Conservation (phyloP, 2,888 invertebrate species). For the Automeris io region DNA sequence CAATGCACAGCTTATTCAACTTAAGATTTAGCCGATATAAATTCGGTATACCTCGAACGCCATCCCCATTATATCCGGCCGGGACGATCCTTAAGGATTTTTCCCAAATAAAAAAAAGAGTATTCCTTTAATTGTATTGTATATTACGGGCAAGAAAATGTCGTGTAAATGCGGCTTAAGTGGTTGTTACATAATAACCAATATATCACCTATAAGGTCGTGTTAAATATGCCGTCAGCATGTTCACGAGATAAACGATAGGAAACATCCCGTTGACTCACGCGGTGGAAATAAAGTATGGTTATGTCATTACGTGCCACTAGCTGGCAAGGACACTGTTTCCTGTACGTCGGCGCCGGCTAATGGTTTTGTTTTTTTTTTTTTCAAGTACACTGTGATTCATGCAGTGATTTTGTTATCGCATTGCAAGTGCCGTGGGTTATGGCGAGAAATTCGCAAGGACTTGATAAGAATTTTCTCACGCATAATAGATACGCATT, state of each 20-base stretch:
- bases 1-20: too few species aligned
- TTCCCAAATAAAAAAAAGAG: too few species aligned
- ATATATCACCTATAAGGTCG: neutral
- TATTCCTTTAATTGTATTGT: too few species aligned
- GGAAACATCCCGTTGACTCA: constrained; percentile 38
- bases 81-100: too few species aligned
- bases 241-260: constrained; percentile 12
- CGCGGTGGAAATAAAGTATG: constrained; percentile 13
- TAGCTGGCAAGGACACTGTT: constrained; percentile 33
- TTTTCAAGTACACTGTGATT: neutral
- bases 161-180: too few species aligned
- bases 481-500: neutral
- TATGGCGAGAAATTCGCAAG: neutral
- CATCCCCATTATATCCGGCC: too few species aligned
- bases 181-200: too few species aligned
- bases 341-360: constrained; percentile 20
- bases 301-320: constrained; percentile 35
- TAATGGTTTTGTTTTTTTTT: neutral
- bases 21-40: too few species aligned
- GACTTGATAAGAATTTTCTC: neutral
- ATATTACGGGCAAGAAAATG: too few species aligned
- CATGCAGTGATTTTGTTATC: neutral
- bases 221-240: neutral
- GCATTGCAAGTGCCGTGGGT: neutral
- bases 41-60: too few species aligned